Base-by-base conservation (phyloP, 1,140 invertebrate genomes). In the Cotesia chilonis region DNA sequence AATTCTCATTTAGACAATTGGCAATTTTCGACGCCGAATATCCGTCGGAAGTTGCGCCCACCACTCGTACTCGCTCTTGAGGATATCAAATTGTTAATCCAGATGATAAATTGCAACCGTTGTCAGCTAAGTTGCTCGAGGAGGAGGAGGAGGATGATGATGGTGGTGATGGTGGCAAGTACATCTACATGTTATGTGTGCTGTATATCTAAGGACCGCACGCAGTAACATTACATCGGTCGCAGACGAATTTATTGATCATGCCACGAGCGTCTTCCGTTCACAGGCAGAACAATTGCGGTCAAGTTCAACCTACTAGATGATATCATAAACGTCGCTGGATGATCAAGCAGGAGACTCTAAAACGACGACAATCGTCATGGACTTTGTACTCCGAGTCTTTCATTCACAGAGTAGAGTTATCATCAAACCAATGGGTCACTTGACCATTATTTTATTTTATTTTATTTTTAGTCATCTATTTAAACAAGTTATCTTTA, bases 201-300 rank as follows among this genome's bases (percentile, higher is more conserved):
- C 17, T 17, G 17, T 17, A 9, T 28, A 51, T 71, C 51, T 79
- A 82, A 79, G 78, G 78, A 82, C 81, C 78, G 81, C 81, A 82
- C 80, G 81, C 81, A 83, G 81, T 81, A 81, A 80, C 80, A 82
- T 83, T 82, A 82, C 76, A 77, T 79, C 78, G 76, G 75, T 79
- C 80, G 78, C 82, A 83, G 81, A 81, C 81, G 78, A 83, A 82
- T 84, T 84, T 79, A 84, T 83, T 84, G 77, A 75, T 68, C 74
- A 81, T 77, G 76, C 78, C 77, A 28, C 76, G 77, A 72, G 77
- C 76, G 79, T 83, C 82, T 83, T 83, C 81, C 82, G 82, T 83
- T 83, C 80, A 81, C 81, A 82, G 80, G 80, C 79, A 79, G 73
- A 78, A 82, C 79, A 79, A 74, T 82, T 82, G 79, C 76, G 75